Evolutionary conservation across 2,888 invertebrate species (phyloP).

Genomic region (Emmelina monodactyla): DNA sequence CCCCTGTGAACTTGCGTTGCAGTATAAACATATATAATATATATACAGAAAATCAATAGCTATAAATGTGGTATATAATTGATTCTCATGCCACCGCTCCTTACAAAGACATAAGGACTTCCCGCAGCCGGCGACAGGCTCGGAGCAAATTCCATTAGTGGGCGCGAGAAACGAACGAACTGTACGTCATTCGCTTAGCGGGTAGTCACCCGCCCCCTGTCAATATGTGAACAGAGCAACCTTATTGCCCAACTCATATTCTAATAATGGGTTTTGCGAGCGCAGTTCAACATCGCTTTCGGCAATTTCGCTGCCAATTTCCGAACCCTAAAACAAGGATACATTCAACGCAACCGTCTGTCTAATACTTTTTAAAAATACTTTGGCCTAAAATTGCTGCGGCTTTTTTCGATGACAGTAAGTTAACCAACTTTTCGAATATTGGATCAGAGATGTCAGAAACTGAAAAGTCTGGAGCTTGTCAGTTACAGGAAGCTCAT

Average conservation of each 20-base stretch:
- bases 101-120: neutral
- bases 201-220: neutral
- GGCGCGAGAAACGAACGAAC: neutral
- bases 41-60: neutral
- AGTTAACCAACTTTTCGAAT: no score
- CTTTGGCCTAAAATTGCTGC: no score
- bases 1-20: no score
- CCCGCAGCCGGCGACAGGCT: constrained; percentile 1
- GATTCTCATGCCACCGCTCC: neutral
- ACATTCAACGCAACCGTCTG: no score
- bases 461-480: no score
- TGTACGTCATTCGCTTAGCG: neutral
- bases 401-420: no score
- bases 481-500: neutral
- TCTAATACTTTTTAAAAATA: no score
- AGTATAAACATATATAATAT: no score
- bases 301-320: neutral
- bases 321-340: no score
- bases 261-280: constrained; percentile 5
- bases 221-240: constrained; percentile 1
- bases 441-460: no score
- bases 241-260: constrained; percentile 19
- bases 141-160: neutral
- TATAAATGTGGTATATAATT: neutral
- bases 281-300: neutral